These are phyloP conservation scores for Diarsia rubi DNA, from an alignment of 2,888 invertebrate genomes.

Conservation along the genomic window DNA sequence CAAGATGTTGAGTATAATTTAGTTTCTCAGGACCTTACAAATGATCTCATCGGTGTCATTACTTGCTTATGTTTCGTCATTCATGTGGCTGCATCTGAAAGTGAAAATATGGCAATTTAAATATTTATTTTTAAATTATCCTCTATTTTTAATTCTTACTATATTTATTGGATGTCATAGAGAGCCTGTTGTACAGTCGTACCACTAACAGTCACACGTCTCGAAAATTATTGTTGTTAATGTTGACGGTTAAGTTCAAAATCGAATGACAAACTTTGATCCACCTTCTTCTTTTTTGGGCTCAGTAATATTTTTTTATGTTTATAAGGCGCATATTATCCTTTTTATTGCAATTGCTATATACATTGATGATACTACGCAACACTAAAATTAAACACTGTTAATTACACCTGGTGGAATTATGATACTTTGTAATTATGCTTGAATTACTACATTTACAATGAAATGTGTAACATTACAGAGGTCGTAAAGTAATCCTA, in stretches of 20 bases:
- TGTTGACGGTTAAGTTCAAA: no score
- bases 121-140: no score
- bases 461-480: not conserved
- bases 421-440: constrained; percentile 5
- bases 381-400: not conserved
- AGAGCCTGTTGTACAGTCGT: no score
- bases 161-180: no score
- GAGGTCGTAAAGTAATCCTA: no score
- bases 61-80: constrained; percentile 13
- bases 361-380: not conserved
- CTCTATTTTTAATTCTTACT: no score
- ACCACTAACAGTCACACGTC: no score
- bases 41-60: constrained; percentile 28
- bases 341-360: not conserved
- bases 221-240: no score
- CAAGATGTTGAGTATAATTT: constrained; percentile 27
- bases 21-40: constrained; percentile 37
- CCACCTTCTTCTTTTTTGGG: not conserved
- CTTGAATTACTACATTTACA: constrained; percentile 15
- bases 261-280: not conserved
- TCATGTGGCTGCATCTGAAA: not conserved
- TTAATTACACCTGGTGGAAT: constrained; percentile 21
- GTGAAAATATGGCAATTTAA: no score
- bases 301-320: not conserved
- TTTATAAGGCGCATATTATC: not conserved